Percentiles rank a stretch among this genome's conserved stretches.
Evolutionary conservation across 1,140 invertebrate species (phyloP).

Genomic region (Dendrolimus kikuchii): DNA sequence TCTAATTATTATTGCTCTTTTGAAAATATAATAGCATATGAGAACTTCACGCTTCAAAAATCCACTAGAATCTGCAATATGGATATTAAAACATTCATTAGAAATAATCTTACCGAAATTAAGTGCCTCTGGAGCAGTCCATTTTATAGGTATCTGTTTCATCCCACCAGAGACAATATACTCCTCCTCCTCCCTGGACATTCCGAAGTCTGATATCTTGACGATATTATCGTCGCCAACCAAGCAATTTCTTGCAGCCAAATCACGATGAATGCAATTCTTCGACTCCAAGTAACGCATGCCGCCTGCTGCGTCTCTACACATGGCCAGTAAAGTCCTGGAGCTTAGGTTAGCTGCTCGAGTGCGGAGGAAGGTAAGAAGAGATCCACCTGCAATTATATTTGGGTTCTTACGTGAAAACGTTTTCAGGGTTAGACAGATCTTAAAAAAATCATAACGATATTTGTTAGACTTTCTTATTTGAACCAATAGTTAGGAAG

Average conservation of each 20-base stretch:
- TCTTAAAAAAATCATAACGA: no score
- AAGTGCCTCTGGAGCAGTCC: constrained; percentile 96
- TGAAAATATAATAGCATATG: no score
- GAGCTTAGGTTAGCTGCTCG: constrained; percentile 79
- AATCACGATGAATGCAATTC: constrained; percentile 96
- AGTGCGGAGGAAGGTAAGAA: constrained; percentile 90
- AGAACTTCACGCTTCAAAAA: no score
- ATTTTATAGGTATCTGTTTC: constrained; percentile 99
- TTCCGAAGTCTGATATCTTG: constrained; percentile 98
- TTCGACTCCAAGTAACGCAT: constrained; percentile 97
- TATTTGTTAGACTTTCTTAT: no score
- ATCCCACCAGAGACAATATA: constrained; percentile 97
- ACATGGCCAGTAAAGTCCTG: constrained; percentile 89
- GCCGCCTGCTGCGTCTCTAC: constrained; percentile 91
- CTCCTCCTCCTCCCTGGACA: constrained; percentile 97
- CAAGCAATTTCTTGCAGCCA: constrained; percentile 96
- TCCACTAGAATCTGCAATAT: neutral
- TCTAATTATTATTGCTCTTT: no score
- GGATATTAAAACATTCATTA: neutral
- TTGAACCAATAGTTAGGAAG: no score
- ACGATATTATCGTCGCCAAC: constrained; percentile 90
- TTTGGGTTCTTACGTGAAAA: no score
- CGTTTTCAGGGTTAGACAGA: no score
- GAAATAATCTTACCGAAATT: constrained; percentile 85
- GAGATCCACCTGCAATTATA: constrained; percentile 83